Evolutionary conservation across 2,797 vertebrate genomes (phyloP), one percentile per base, ranked within the genome.

Genomic region (Cebuella pygmaea): DNA sequence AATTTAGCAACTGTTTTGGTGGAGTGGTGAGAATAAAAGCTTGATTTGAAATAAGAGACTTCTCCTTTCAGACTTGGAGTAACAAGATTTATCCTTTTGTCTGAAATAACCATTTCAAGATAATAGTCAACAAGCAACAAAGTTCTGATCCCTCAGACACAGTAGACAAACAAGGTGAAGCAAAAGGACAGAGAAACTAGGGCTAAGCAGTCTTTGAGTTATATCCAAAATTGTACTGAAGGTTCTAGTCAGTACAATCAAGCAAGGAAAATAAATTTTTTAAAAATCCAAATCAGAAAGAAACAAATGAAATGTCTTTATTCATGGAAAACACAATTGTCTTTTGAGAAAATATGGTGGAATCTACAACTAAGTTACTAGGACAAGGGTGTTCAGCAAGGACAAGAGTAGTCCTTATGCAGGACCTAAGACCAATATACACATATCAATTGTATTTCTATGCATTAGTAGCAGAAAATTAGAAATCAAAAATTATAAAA

Each of bases 41-140:
- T 27, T 89, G 74, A 67, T 2, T n/a, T 81, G n/a, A 41, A 81
- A 75, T 12, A 55, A 76, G 24, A 76, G 12, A 94, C 7, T 50
- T 83, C 13, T 80, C 20, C 24, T 48, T 88, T 61, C 59, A 88
- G 11, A 39, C 30, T 61, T 72, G 20, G 27, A 64, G 39, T 33
- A 75, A 79, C 33, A 87, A 33, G 44, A 83, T 88, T 64, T 67
- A 92, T 6, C 20, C 9, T 90, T 44, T 46, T 70, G 14, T 22
- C 22, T 90, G 11, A 96, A 93, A 80, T 22, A 79, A 91, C 22
- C 36, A 79, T 52, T 80, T 61, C 41, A 90, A 82, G 89, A 64
- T 41, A 79, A 36, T 84, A 10, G 5, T 84, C 30, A 74, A 88
- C 36, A 96, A 36, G 44, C n/a, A 64, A 72, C 30, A 88, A 85